Percentiles rank a stretch among this genome's conserved stretches.
Evolutionary conservation across 2,797 vertebrate genomes (phyloP).

Genomic region (Xenentodon cancila): DNA sequence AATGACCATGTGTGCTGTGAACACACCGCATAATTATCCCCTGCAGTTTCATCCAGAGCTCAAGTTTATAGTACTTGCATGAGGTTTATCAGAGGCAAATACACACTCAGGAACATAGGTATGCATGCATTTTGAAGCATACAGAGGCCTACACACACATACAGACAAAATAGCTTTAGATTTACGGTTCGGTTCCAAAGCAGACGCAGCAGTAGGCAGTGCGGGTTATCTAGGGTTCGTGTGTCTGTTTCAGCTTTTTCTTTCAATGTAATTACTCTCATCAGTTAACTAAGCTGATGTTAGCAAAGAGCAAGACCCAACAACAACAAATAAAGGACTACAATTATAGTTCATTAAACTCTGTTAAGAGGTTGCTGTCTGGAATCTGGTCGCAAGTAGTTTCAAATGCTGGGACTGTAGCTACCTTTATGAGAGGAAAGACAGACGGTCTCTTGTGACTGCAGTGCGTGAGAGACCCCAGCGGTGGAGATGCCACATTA

Average conservation of each 20-base stretch:
- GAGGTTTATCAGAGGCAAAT: constrained; percentile 42
- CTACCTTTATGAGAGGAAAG: neutral
- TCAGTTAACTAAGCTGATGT: constrained; percentile 26
- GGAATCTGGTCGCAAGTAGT: too few relatives aligned
- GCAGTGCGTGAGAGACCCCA: constrained; percentile 15
- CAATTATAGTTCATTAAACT: neutral
- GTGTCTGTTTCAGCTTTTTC: constrained; percentile 29
- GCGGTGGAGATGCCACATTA: constrained; percentile 39
- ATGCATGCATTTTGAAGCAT: constrained; percentile 1
- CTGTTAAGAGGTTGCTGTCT: too few relatives aligned
- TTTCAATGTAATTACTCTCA: constrained; percentile 42
- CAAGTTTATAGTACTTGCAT: constrained; percentile 48
- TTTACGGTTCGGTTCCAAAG: constrained; percentile 25
- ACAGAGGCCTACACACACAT: neutral
- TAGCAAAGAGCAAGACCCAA: neutral
- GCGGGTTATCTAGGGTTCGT: constrained; percentile 49
- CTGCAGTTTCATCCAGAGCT: constrained; percentile 50
- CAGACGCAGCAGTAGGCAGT: constrained; percentile 61
- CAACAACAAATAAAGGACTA: neutral
- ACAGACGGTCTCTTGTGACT: constrained; percentile 41
- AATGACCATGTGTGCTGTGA: constrained; percentile 60
- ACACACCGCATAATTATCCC: constrained; percentile 61
- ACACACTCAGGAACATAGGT: constrained; percentile 9
- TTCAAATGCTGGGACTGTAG: too few relatives aligned
- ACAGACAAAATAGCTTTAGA: constrained; percentile 8